Percentiles rank a stretch among this genome's conserved stretches.
Conservation (phyloP, 2,888 invertebrate species). For the Halocaridina rubra region DNA sequence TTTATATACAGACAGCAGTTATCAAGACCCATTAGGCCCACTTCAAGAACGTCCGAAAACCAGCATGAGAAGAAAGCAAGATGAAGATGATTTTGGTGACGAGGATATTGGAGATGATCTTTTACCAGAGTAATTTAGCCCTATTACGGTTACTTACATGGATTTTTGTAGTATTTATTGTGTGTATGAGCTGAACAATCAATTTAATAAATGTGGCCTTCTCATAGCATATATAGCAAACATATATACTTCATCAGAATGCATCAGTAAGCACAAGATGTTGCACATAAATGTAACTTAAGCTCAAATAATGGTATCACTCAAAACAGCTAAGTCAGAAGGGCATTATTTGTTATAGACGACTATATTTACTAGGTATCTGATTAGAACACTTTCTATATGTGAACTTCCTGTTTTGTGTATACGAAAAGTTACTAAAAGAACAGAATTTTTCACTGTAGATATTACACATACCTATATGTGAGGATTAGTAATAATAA, state of each 20-base stretch:
- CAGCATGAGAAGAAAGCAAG: conserved; percentile 66
- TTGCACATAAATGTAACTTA: background rate
- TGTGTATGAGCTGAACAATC: background rate
- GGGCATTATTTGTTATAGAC: too few species aligned
- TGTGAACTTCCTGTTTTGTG: too few species aligned
- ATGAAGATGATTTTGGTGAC: conserved; percentile 78
- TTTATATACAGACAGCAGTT: conserved; percentile 70
- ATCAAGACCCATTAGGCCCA: conserved; percentile 74
- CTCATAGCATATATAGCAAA: background rate
- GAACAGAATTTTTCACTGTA: too few species aligned
- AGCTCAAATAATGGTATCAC: background rate
- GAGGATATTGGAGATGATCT: conserved; percentile 81
- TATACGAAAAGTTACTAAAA: too few species aligned
- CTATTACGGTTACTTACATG: too few species aligned
- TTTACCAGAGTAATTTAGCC: conserved; percentile 78
- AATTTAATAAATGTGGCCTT: background rate
- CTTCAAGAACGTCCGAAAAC: conserved; percentile 70
- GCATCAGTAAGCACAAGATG: background rate
- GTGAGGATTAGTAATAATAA: too few species aligned
- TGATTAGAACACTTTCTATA: too few species aligned
- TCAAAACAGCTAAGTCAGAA: too few species aligned
- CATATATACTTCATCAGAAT: background rate
- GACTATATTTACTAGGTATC: too few species aligned
- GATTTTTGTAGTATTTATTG: background rate
- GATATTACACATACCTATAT: too few species aligned